Evolutionary conservation across 2,888 invertebrate species (phyloP).

Genomic region (Philaethria dido): DNA sequence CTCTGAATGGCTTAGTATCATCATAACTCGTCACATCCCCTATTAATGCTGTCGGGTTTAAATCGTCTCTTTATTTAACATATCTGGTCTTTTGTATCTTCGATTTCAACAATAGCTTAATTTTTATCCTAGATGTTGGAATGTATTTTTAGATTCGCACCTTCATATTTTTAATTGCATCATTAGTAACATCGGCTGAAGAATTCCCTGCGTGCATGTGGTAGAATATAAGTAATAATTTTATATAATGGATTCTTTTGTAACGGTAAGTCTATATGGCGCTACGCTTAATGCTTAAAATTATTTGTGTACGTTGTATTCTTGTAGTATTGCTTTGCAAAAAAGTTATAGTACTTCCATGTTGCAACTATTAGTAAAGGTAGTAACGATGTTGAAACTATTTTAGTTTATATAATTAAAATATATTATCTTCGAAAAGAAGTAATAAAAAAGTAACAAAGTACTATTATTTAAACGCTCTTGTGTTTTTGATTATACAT

Average conservation of each 20-base stretch:
- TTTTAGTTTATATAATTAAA: no score
- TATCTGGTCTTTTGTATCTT: slow-evolving; percentile 73
- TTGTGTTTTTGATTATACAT: neutral
- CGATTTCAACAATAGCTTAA: slow-evolving; percentile 69
- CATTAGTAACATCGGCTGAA: slow-evolving; percentile 57
- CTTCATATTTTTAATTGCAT: slow-evolving; percentile 73
- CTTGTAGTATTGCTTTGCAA: slow-evolving; percentile 25
- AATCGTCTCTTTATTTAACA: slow-evolving; percentile 68
- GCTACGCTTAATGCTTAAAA: slow-evolving; percentile 29
- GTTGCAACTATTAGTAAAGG: neutral
- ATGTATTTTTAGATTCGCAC: slow-evolving; percentile 78
- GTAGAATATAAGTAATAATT: slow-evolving; percentile 38
- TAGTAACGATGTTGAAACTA: neutral
- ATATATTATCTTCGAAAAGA: no score
- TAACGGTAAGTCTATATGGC: slow-evolving; percentile 35
- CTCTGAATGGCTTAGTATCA: slow-evolving; percentile 82
- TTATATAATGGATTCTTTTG: slow-evolving; percentile 30
- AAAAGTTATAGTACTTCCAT: slow-evolving; percentile 7
- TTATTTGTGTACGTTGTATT: slow-evolving; percentile 23
- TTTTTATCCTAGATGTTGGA: slow-evolving; percentile 66
- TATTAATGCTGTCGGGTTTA: slow-evolving; percentile 64
- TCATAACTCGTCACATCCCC: slow-evolving; percentile 72
- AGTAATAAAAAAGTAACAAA: neutral
- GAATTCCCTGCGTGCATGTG: slow-evolving; percentile 45
- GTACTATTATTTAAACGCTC: neutral